A percentile compares a stretch with the other conserved stretches of the same genome.
These are phyloP conservation scores for Aethina tumida DNA, from an alignment of 1,140 invertebrate genomes.

Conservation along the genomic window DNA sequence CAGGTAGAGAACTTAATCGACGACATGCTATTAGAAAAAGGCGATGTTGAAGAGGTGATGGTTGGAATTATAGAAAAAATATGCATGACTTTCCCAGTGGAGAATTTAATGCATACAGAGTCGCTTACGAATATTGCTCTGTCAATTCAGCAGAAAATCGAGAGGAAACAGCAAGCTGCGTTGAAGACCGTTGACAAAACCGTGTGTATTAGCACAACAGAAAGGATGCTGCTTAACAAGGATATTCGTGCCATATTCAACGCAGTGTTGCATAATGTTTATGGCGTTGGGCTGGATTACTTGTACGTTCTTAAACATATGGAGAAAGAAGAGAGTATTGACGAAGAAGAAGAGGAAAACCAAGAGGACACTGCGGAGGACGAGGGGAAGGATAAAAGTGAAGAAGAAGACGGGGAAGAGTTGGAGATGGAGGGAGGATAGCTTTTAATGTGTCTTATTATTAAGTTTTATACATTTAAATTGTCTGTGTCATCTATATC, in stretches of 20 bases:
- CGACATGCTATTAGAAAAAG: slow-evolving; percentile 11
- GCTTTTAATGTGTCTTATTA: too few species aligned
- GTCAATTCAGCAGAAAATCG: slow-evolving; percentile 5
- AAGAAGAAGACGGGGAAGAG: too few species aligned
- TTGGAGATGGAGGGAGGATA: too few species aligned
- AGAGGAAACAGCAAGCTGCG: slow-evolving; percentile 10
- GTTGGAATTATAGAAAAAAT: slow-evolving; percentile 16
- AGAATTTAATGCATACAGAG: slow-evolving; percentile 9
- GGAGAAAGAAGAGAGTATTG: too few species aligned
- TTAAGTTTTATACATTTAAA: too few species aligned
- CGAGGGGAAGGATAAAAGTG: too few species aligned
- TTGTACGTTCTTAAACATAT: slow-evolving; percentile 14
- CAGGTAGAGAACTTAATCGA: slow-evolving; percentile 20
- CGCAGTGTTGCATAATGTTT: slow-evolving; percentile 22
- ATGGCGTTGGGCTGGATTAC: slow-evolving; percentile 24
- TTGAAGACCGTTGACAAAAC: slow-evolving; percentile 15
- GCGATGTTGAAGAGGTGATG: slow-evolving; percentile 18
- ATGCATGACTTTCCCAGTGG: slow-evolving; percentile 13
- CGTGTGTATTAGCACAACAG: slow-evolving; percentile 12
- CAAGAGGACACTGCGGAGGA: too few species aligned
- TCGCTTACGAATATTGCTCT: slow-evolving; percentile 13
- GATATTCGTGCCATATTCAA: slow-evolving; percentile 19
- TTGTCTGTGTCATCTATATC: too few species aligned
- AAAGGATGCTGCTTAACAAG: slow-evolving; percentile 11
- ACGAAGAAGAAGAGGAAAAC: too few species aligned